A percentile compares a stretch with the other conserved stretches of the same genome.
Evolutionary conservation across 1,140 invertebrate genomes (phyloP).

Genomic region (Drosophila nebulosa): DNA sequence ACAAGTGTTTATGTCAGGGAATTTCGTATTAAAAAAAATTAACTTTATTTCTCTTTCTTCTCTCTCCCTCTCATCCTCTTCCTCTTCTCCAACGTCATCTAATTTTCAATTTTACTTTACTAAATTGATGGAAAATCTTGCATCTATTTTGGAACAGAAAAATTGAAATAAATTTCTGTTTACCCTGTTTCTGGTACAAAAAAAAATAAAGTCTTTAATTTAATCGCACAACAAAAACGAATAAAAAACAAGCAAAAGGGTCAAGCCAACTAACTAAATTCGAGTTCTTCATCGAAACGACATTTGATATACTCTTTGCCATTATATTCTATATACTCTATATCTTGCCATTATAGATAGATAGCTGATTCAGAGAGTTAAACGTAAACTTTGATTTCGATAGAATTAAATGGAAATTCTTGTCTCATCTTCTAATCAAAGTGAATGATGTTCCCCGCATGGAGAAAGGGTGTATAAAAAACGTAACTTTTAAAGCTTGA

Average conservation of each 20-base stretch:
- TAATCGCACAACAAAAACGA: neutral
- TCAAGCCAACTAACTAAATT: neutral
- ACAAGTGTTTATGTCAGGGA: conserved; percentile 53
- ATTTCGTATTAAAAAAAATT: conserved; percentile 79
- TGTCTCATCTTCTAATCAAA: too few relatives aligned
- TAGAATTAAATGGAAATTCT: too few relatives aligned
- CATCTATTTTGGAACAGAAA: conserved; percentile 1
- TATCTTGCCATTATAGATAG: too few relatives aligned
- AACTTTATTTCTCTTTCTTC: conserved; percentile 51
- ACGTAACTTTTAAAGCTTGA: conserved; percentile 28
- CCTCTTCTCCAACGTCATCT: neutral
- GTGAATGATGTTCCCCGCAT: too few relatives aligned
- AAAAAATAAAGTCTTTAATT: neutral
- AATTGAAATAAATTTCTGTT: conserved; percentile 46
- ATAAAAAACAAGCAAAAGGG: neutral
- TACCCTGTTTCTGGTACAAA: conserved; percentile 13
- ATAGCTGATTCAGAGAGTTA: too few relatives aligned
- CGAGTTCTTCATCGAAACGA: neutral
- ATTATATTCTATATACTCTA: too few relatives aligned
- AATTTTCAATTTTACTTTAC: conserved; percentile 30
- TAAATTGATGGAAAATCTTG: conserved; percentile 68
- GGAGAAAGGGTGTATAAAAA: neutral
- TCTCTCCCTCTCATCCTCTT: neutral
- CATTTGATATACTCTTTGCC: neutral
- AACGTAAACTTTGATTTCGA: too few relatives aligned